Conservation (phyloP, 2,888 invertebrate genomes). For the Clitarchus hookeri region DNA sequence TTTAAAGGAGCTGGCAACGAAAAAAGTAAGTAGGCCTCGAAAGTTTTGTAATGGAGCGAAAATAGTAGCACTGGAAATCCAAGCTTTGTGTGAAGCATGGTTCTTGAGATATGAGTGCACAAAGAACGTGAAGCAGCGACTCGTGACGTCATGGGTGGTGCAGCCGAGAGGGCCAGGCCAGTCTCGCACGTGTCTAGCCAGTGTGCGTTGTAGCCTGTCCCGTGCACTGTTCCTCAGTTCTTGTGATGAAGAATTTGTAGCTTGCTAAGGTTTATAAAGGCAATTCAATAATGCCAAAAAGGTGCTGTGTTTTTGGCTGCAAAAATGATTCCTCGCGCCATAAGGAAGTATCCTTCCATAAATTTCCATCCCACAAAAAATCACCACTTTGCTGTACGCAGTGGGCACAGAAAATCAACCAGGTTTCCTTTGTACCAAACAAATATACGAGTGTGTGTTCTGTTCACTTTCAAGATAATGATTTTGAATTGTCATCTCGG, state of each 20-base stretch:
- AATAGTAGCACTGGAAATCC: background rate
- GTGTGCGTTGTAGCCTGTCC: background rate
- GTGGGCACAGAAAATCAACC: background rate
- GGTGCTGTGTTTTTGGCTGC: background rate
- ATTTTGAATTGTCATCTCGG: too few species aligned
- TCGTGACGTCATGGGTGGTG: background rate
- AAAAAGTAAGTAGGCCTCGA: background rate
- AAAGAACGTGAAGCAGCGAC: background rate
- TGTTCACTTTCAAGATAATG: too few species aligned
- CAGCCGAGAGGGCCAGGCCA: background rate
- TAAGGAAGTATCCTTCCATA: background rate
- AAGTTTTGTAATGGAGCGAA: background rate
- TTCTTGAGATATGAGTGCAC: background rate
- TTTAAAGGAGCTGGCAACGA: background rate
- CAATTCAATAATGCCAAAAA: background rate
- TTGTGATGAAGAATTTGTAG: background rate
- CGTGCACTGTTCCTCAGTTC: background rate
- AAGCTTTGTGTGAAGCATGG: background rate
- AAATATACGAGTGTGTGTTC: too few species aligned
- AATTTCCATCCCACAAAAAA: background rate
- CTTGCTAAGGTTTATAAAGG: background rate
- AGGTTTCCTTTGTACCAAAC: background rate
- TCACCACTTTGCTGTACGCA: background rate
- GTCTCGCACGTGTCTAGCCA: background rate
- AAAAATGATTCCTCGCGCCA: background rate